These are phyloP conservation scores for Pseudopipra pipra DNA, from an alignment of 2,113 vertebrate species.

Conservation along the genomic window DNA sequence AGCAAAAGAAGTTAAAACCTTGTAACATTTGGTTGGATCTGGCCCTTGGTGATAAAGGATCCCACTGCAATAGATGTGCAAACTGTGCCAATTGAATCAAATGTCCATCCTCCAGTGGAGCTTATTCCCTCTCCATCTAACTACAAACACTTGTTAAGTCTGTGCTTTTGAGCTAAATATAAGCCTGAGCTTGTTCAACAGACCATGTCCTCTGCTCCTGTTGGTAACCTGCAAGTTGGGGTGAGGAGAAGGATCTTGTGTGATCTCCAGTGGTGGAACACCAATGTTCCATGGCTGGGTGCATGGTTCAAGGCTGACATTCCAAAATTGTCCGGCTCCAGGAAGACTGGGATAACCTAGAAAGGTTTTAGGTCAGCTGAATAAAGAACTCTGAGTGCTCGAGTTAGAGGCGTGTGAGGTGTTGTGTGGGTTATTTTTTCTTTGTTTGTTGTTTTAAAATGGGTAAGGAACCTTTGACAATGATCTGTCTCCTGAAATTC, in stretches of 20 bases:
- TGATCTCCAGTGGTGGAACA: background rate
- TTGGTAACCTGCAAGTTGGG: accelerated
- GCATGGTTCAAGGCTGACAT: background rate
- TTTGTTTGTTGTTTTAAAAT: background rate
- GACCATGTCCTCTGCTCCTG: accelerated
- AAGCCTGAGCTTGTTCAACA: background rate
- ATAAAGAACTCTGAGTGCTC: background rate
- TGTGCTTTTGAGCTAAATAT: background rate
- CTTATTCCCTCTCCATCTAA: background rate
- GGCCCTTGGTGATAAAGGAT: background rate
- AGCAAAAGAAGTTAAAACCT: background rate
- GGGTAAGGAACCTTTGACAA: background rate
- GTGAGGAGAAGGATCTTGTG: background rate
- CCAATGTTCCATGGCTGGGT: background rate
- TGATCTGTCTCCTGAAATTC: background rate
- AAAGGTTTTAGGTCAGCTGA: background rate
- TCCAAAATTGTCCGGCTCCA: background rate
- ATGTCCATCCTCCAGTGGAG: background rate
- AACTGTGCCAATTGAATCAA: background rate
- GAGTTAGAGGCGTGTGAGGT: background rate
- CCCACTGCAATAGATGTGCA: background rate
- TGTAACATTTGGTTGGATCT: background rate
- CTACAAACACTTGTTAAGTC: background rate
- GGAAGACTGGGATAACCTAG: background rate
- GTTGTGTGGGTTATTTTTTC: background rate